These are phyloP conservation scores for Hipposideros larvatus DNA, from an alignment of 2,797 vertebrate genomes.

Conservation along the genomic window DNA sequence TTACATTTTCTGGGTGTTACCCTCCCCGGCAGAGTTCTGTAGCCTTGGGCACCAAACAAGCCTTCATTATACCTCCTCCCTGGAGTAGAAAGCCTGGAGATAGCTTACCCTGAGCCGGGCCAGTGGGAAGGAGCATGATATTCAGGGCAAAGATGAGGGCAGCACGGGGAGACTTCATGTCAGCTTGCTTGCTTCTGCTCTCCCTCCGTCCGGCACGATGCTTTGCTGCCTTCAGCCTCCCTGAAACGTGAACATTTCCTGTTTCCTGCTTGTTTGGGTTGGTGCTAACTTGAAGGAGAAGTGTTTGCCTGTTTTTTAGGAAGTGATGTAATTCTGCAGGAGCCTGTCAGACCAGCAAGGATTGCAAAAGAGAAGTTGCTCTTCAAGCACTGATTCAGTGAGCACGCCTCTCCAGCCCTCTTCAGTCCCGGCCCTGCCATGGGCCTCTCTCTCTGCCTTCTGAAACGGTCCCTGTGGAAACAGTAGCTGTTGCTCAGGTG, in stretches of 20 bases:
- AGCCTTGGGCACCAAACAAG: slow-evolving; percentile 66
- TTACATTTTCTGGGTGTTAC: slow-evolving; percentile 77
- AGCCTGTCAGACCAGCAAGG: slow-evolving; percentile 89
- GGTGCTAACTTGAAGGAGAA: slow-evolving; percentile 89
- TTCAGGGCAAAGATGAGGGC: slow-evolving; percentile 73
- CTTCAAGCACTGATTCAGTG: slow-evolving; percentile 78
- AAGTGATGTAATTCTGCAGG: slow-evolving; percentile 92
- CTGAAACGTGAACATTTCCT: slow-evolving; percentile 89
- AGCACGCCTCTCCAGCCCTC: slow-evolving; percentile 54
- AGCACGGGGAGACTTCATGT: slow-evolving; percentile 74
- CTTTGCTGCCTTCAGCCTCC: slow-evolving; percentile 74
- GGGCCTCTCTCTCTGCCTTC: neutral
- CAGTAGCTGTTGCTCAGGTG: neutral
- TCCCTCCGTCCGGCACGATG: slow-evolving; percentile 62
- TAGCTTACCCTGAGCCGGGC: slow-evolving; percentile 85
- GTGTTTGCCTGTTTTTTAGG: slow-evolving; percentile 91
- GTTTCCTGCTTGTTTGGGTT: slow-evolving; percentile 90
- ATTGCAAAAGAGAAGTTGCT: slow-evolving; percentile 88
- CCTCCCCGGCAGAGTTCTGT: slow-evolving; percentile 67
- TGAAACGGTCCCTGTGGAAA: neutral
- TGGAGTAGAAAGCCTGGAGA: slow-evolving; percentile 21
- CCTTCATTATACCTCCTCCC: slow-evolving; percentile 26
- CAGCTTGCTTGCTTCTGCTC: neutral
- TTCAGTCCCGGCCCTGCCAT: neutral
- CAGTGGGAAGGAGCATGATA: neutral